These are phyloP conservation scores for Euphydryas editha DNA, from an alignment of 2,888 invertebrate genomes.

Conservation along the genomic window DNA sequence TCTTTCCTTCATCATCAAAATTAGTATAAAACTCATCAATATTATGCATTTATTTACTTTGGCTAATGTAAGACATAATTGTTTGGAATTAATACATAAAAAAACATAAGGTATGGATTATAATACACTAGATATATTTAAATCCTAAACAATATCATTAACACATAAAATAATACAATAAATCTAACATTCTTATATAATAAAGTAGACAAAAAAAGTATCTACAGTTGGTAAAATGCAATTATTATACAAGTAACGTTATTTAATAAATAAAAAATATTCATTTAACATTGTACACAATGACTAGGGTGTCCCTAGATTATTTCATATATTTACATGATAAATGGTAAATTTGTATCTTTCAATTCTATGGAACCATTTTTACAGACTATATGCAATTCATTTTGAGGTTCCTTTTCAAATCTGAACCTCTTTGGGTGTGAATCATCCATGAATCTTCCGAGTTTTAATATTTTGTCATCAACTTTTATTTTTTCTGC, in stretches of 20 bases:
- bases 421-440: constrained; percentile 76
- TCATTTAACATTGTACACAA: neutral
- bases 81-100: neutral
- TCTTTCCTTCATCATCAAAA: too few relatives aligned
- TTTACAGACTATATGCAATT: constrained; percentile 79
- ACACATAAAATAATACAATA: neutral
- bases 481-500: constrained; percentile 78
- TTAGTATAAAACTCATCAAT: too few relatives aligned
- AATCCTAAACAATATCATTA: neutral
- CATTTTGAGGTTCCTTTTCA: constrained; percentile 71
- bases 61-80: constrained; percentile 5
- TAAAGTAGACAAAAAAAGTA: constrained; percentile 3
- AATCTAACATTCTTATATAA: neutral
- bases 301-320: constrained; percentile 3
- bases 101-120: neutral
- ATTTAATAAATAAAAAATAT: constrained; percentile 4
- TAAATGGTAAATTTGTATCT: constrained; percentile 70
- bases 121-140: neutral
- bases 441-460: constrained; percentile 77
- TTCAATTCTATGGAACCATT: constrained; percentile 79
- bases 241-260: constrained; percentile 2
- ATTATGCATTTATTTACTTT: neutral
- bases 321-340: constrained; percentile 52
- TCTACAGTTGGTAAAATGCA: constrained; percentile 18
- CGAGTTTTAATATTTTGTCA: constrained; percentile 72